Base-by-base conservation (phyloP, 2,888 invertebrate genomes). In the Mechanitis mazaeus region DNA sequence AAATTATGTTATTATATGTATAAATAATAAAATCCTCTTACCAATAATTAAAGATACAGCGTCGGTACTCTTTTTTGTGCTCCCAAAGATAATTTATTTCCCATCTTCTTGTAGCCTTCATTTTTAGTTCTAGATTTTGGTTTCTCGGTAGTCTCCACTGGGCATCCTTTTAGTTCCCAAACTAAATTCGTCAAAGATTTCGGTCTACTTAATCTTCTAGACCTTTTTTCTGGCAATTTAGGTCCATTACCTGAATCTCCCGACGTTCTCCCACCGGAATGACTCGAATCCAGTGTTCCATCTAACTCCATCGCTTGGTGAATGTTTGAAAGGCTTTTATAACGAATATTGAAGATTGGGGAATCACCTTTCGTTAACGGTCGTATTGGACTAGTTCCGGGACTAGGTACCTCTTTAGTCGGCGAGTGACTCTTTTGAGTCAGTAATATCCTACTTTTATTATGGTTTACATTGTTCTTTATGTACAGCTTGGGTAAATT, bases 281-380 rank as follows among this genome's bases (percentile, higher is more conserved):
- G 95, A 79, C 96, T 96, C 46, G 96, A 97, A 78, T 96, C 96
- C 68, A 97, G 89, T n/a, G 96, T 96, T 0, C 95, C 96, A 77
- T 95, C 94, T 47, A 94, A 85, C 72, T 94, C 94, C 92, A 93
- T 94, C 20, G 93, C 94, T 80, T 93, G 94, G 72, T 94, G 94
- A 53, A 94, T 92, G 82, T 94, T 94, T 59, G 93, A 94, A 56
- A 94, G 81, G 63, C 93, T 93, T 72, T 93, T 93, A 80, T 93
- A 92, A 28, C 95, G 91, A 71, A 95, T 94, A 75, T 94, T 94
- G 82, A 95, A 95, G 59, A 95, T 90, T 0, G 95, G 95, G 7
- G 95, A 95, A 64, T 94, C 94, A 47, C 93, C 93, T 81, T 94
- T 94, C 55, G 92, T 91, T 55, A 92, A 80, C 35, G 83, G 84